Base-by-base conservation (phyloP, 2,888 invertebrate species). In the Xestia xanthographa region DNA sequence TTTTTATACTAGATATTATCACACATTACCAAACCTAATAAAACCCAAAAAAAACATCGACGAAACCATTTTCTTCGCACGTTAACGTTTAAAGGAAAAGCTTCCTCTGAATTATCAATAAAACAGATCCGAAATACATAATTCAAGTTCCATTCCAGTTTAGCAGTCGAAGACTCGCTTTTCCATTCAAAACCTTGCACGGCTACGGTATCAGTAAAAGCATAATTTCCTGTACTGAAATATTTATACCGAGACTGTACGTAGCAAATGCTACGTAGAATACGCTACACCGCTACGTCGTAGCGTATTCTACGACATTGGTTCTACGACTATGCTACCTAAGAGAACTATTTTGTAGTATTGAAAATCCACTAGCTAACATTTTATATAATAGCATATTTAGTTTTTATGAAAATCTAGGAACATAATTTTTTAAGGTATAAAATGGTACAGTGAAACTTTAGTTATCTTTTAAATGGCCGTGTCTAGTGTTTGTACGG, bases 141-240 rank as follows among this genome's bases (percentile, higher is more conserved):
- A 91, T 91, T 90, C 90, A 92, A 86, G 88, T 85, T 89, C 89
- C 90, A 92, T 92, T 92, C 88, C 89, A 90, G 89, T 92, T 91
- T 89, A 92, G 91, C 88, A 90, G 90, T 88, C 86, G 87, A 91
- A 91, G 88, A 79, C 81, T 90, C 93, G 92, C 89, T 94, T 93
- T 92, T 91, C 93, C 91, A 94, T 95, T 94, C 91, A 93, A 92
- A 93, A 88, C 89, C 91, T 90, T 90, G 90, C 89, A 90, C 89
- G 87, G 86, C 90, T 88, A 91, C 91, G 90, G 92, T 95, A 95
- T 95, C 94, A 93, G 94, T 91, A 90, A 91, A 91, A 94, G 93
- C 93, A 96, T 95, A 96, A 96, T 96, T 96, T 96, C 96, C 96
- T 94, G 94, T 92, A 90, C 93, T 96, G 95, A 94, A 96, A 95